A percentile compares a stretch with the other conserved stretches of the same genome.
These are phyloP conservation scores for Drosophila ironensis DNA, from an alignment of 1,140 invertebrate genomes.

Conservation along the genomic window DNA sequence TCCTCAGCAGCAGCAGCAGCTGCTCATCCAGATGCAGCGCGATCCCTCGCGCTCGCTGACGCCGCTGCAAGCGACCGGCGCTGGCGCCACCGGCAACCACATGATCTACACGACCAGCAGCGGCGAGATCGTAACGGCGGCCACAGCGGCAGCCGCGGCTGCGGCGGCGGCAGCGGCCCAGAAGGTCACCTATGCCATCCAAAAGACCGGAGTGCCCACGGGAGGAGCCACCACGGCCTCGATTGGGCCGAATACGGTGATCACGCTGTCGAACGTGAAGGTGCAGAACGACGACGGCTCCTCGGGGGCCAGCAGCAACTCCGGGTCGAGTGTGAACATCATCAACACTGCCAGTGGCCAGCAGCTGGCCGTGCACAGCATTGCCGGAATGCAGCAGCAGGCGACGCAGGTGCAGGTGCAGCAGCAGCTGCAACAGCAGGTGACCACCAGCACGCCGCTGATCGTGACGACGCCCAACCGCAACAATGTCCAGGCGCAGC, in stretches of 20 bases:
- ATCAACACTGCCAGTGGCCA: conserved; percentile 75
- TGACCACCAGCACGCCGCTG: conserved; percentile 48
- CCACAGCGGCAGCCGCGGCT: conserved; percentile 31
- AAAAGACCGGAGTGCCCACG: conserved; percentile 44
- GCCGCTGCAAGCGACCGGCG: conserved; percentile 55
- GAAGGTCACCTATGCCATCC: conserved; percentile 71
- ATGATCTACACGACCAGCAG: conserved; percentile 79
- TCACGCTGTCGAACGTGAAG: conserved; percentile 74
- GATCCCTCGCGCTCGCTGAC: conserved; percentile 66
- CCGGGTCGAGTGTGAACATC: conserved; percentile 64
- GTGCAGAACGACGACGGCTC: conserved; percentile 60
- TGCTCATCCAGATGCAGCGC: conserved; percentile 73
- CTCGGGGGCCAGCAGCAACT: conserved; percentile 7
- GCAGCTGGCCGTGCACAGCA: conserved; percentile 76
- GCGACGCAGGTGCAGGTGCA: conserved; percentile 38
- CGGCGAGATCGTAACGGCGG: conserved; percentile 57
- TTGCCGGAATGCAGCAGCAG: conserved; percentile 60
- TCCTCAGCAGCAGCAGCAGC: conserved; percentile 55
- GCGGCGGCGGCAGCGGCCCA: conserved; percentile 47
- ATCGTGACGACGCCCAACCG: conserved; percentile 64
- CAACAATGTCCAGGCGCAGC: conserved; percentile 63
- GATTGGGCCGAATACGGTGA: conserved; percentile 71
- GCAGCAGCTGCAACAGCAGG: conserved; percentile 39
- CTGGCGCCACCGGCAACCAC: conserved; percentile 59
- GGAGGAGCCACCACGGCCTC: conserved; percentile 34